Percentiles rank a stretch among this genome's conserved stretches.
Evolutionary conservation across 2,113 vertebrate genomes (phyloP).

Genomic region (Clarias macrocephalus): DNA sequence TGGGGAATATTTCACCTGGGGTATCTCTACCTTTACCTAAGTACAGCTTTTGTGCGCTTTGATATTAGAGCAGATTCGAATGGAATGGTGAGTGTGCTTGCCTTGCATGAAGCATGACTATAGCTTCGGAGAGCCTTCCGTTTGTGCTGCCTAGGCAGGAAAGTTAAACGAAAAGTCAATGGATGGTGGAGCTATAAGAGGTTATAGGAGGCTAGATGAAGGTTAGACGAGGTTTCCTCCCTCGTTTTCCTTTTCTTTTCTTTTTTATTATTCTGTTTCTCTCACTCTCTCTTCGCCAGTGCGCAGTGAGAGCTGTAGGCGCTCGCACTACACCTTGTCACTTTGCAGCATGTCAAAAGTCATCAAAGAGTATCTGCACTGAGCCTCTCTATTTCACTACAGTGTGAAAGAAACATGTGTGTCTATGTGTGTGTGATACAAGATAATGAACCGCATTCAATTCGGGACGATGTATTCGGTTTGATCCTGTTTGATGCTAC

Average conservation of each 20-base stretch:
- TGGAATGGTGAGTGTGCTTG: not conserved
- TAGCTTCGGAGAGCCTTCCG: not conserved
- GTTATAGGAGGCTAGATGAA: not conserved
- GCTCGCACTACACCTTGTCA: conserved; percentile 27
- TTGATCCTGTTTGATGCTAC: conserved; percentile 14
- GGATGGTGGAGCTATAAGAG: not conserved
- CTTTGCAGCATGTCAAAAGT: conserved; percentile 31
- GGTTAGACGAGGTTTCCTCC: conserved; percentile 1
- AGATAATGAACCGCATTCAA: conserved; percentile 2
- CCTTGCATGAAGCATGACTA: not conserved
- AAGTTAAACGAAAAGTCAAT: not conserved
- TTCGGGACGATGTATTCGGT: not conserved
- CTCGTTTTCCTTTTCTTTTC: not conserved
- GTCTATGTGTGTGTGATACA: not conserved
- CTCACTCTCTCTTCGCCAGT: not conserved
- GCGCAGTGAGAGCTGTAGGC: conserved; percentile 17
- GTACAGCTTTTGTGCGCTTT: too few species aligned
- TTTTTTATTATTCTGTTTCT: not conserved
- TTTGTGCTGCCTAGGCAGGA: not conserved
- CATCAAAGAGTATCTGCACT: conserved; percentile 23
- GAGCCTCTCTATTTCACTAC: conserved; percentile 12
- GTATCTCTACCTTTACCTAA: too few species aligned
- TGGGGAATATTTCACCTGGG: too few species aligned
- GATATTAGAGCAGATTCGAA: not conserved
- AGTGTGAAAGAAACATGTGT: not conserved